Conservation (phyloP, 2,888 invertebrate genomes). For the Volucella bombylans region DNA sequence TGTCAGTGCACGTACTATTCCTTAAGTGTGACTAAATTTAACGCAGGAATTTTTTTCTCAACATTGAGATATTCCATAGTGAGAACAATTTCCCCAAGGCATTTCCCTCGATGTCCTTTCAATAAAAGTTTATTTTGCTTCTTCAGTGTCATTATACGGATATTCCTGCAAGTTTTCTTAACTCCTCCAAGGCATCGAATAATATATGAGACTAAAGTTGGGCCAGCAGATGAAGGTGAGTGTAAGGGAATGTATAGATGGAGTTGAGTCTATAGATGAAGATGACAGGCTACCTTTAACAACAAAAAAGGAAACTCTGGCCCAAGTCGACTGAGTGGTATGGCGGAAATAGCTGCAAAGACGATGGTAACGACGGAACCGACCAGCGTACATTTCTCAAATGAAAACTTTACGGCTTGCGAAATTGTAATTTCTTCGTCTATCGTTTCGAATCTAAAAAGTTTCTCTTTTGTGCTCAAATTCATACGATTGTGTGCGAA, state of each 20-base stretch:
- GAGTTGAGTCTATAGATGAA: no score
- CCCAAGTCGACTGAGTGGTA: conserved; percentile 8
- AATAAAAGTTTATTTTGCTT: conserved; percentile 30
- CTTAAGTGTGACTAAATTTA: no score
- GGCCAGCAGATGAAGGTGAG: neutral
- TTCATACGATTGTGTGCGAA: neutral
- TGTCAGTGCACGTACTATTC: no score
- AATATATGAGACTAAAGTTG: neutral
- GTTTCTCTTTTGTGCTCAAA: neutral
- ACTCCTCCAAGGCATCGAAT: conserved; percentile 29
- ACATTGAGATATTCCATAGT: conserved; percentile 2
- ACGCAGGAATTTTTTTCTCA: no score
- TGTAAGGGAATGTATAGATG: no score
- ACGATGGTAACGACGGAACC: conserved; percentile 19
- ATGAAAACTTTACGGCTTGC: conserved; percentile 56
- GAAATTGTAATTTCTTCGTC: conserved; percentile 43
- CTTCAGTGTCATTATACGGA: no score
- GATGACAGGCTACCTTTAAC: neutral
- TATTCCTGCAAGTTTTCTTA: no score
- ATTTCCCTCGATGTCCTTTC: conserved; percentile 13
- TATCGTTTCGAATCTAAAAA: conserved; percentile 4
- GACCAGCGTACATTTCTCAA: conserved; percentile 9
- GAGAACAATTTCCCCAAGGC: conserved; percentile 5
- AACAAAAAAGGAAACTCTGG: neutral
- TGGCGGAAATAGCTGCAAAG: conserved; percentile 47